Evolutionary conservation across 2,797 vertebrate genomes (phyloP).

Genomic region (Darevskia mixta): DNA sequence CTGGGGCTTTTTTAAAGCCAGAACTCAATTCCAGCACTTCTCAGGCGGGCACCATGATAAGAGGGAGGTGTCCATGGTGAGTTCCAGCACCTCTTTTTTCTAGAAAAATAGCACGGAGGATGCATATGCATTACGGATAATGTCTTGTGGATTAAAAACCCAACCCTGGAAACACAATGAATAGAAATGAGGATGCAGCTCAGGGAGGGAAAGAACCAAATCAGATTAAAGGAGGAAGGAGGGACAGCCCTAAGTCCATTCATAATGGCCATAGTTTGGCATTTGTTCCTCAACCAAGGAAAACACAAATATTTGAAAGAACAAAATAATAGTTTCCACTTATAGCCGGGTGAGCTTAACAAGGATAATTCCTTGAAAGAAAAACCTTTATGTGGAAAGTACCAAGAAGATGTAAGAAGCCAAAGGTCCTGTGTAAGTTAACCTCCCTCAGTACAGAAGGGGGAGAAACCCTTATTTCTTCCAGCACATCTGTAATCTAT

Average conservation of each 20-base stretch:
- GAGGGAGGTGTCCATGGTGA: no score
- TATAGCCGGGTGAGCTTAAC: slow-evolving; percentile 6
- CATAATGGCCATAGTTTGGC: neutral
- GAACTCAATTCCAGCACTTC: no score
- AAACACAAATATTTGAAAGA: neutral
- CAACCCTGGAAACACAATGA: no score
- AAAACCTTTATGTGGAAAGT: neutral
- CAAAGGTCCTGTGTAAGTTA: neutral
- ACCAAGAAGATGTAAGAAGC: neutral
- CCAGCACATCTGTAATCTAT: neutral
- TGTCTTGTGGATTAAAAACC: no score
- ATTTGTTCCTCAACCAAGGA: neutral
- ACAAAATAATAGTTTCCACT: neutral
- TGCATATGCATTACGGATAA: no score
- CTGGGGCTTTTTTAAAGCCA: neutral
- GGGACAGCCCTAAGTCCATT: neutral
- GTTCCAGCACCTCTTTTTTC: neutral
- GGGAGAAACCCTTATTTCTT: neutral
- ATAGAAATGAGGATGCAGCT: no score
- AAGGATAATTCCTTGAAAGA: neutral
- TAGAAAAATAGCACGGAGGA: neutral
- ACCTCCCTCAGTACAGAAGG: neutral
- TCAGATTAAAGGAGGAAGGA: neutral
- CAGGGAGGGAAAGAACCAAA: neutral
- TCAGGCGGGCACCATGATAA: no score